These are phyloP conservation scores for Chionomys nivalis DNA, from an alignment of 2,113 vertebrate species.

Conservation along the genomic window DNA sequence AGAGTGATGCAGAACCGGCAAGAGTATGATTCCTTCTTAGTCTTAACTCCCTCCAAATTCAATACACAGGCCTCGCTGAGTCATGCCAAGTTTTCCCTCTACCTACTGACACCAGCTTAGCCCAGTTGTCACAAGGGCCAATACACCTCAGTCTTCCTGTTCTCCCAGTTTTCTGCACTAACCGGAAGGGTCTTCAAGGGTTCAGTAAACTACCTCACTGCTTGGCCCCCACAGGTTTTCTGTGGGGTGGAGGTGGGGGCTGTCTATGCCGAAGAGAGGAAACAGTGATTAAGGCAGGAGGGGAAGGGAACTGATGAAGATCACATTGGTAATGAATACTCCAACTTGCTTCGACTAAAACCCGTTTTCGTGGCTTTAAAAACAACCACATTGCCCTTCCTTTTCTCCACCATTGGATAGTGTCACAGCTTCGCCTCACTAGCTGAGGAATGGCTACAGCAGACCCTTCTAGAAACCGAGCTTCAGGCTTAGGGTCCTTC, in stretches of 20 bases:
- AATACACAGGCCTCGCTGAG: neutral
- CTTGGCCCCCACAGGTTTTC: neutral
- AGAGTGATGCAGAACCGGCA: neutral
- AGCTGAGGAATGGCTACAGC: too few species aligned
- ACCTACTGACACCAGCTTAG: neutral
- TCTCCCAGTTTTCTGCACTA: neutral
- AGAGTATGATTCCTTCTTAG: neutral
- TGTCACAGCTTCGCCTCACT: neutral
- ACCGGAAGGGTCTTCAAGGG: neutral
- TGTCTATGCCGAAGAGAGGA: neutral
- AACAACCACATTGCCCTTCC: too few species aligned
- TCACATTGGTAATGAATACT: accelerated
- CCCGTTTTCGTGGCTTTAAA: neutral
- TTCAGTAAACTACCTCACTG: neutral
- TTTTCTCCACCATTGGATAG: neutral
- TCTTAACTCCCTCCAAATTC: neutral
- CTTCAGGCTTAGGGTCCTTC: neutral
- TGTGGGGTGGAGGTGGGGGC: neutral
- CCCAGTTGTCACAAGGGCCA: neutral
- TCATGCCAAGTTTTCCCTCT: neutral
- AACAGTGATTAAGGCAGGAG: neutral
- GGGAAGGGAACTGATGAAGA: neutral
- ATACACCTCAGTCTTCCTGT: neutral
- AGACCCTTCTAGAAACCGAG: neutral
- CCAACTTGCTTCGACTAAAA: neutral